A percentile compares a stretch with the other conserved stretches of the same genome.
phyloP scores from a whole-genome alignment of 2,113 vertebrate genomes.

The Boulengeromyrus knoepffleri region DNA sequence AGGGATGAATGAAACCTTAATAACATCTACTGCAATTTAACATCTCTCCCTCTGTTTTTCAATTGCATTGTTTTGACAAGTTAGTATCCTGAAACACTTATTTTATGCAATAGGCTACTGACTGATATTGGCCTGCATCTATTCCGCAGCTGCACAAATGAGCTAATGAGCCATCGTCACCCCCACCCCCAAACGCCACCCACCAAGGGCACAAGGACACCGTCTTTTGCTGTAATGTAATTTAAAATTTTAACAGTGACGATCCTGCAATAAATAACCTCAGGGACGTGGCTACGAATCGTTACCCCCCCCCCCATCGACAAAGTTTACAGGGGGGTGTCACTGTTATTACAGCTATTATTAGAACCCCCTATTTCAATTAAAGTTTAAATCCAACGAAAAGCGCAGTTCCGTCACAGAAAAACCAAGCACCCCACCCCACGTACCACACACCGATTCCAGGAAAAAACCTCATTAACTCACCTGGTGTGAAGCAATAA shows the following conservation, averaged over 20 bases:
- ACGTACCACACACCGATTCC: not conserved
- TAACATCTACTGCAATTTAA: not conserved
- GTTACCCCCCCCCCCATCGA: not conserved
- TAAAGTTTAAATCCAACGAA: not conserved
- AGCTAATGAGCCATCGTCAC: not conserved
- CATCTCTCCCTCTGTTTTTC: not conserved
- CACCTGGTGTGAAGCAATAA: not conserved
- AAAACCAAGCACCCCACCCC: not conserved
- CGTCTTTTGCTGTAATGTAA: not conserved
- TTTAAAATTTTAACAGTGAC: not conserved
- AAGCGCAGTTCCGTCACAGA: not conserved
- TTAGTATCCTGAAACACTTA: not conserved
- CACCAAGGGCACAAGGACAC: not conserved
- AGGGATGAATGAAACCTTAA: not conserved
- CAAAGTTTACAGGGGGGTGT: not conserved
- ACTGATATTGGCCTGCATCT: not conserved
- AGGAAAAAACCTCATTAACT: not conserved
- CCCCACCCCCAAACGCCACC: not conserved
- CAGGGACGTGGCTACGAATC: not conserved
- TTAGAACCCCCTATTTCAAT: not conserved
- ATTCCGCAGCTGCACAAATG: not conserved
- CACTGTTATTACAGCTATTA: not conserved
- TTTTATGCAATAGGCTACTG: not conserved
- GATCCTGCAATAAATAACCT: not conserved
- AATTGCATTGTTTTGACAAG: not conserved